Evolutionary conservation across 2,113 vertebrate genomes (phyloP), one percentile per base, ranked within the genome.

Genomic region (Peromyscus leucopus): DNA sequence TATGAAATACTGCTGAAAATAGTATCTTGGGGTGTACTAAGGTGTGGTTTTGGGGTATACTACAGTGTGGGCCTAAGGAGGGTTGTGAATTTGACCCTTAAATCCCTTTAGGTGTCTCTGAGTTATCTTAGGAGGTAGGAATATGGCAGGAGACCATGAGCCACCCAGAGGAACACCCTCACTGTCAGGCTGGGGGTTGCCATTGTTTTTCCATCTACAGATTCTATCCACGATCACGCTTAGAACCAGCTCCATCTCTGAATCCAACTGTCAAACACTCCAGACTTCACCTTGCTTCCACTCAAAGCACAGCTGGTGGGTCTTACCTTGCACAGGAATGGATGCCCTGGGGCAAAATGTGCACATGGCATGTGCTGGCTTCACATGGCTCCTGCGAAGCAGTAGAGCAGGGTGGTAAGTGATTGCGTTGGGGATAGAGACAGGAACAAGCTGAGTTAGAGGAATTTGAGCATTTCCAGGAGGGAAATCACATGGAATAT

Each of bases 271-370:
- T 28, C n/a, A 28, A 8, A 28, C 24, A 28, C 4, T 42, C 5
- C 22, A 42, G 21, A 31, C 2, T 36, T 63, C 24, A 42, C 82
- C 36, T 42, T 63, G n/a, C 12, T 9, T 83, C 19, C 33, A 61
- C 33, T 61, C 36, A 39, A 13, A 39, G 9, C 22, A 83, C 57
- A 61, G 80, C 13, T 11, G 11, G 17, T 55, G 33, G 16, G 36
- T 22, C 59, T 84, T 15, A 63, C n/a, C 57, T 39, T 63, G 11
- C 22, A 7, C 22, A 26, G 1, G 0, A 0, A 24, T 0, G 0
- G 59, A 63, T 63, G n/a, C 24, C 22, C 13, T 63, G 55, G 21
- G 55, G 55, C 51, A 82, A 36, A 36, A 19, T 31, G 55, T 2
- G 12, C 79, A 83, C 55, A 26, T 39, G 55, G 36, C 55, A 39